Percentiles rank a stretch among this genome's conserved stretches.
Evolutionary conservation across 1,140 invertebrate genomes (phyloP).

Genomic region (Megalonaias nervosa): DNA sequence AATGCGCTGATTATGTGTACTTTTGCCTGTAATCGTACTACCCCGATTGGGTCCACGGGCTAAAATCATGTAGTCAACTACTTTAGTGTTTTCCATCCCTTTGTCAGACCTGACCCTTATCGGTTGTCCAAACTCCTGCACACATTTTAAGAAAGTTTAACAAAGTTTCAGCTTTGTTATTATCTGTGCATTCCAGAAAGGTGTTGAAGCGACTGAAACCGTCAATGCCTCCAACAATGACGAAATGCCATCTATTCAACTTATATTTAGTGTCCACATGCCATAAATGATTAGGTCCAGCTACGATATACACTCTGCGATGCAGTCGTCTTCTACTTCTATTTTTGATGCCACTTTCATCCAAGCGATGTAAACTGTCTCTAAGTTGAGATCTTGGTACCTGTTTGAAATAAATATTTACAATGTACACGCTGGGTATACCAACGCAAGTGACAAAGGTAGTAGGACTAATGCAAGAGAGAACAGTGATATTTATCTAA

Average conservation of each 20-base stretch:
- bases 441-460: no score
- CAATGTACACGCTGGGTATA: no score
- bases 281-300: constrained; percentile 7
- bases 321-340: not conserved
- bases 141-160: constrained; percentile 12
- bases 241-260: constrained; percentile 37
- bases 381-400: no score
- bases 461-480: no score
- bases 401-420: no score
- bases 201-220: constrained; percentile 36
- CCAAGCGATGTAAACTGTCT: no score
- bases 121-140: constrained; percentile 25
- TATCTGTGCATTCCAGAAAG: constrained; percentile 3
- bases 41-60: constrained; percentile 9
- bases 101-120: constrained; percentile 32
- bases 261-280: constrained; percentile 36
- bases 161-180: constrained; percentile 36
- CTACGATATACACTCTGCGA: constrained; percentile 4
- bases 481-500: no score
- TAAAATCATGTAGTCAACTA: constrained; percentile 32
- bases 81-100: constrained; percentile 39
- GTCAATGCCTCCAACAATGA: constrained; percentile 41
- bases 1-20: constrained; percentile 41
- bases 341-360: not conserved
- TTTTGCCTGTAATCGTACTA: not conserved